These are phyloP conservation scores for Clarias gariepinus DNA, from an alignment of 2,113 vertebrate genomes.

Conservation along the genomic window DNA sequence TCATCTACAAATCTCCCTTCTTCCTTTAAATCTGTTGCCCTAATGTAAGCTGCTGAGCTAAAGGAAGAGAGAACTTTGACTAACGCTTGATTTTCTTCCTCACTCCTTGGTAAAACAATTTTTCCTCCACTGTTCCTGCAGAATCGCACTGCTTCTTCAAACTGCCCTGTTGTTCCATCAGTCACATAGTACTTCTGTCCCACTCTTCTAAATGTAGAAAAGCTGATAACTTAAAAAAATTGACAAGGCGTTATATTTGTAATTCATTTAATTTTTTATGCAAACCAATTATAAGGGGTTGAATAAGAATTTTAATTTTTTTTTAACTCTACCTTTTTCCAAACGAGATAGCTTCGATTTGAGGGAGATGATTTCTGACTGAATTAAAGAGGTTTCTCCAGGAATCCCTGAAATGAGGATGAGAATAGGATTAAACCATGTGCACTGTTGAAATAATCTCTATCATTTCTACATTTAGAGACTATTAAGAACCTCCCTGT, in stretches of 20 bases:
- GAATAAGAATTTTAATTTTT: not conserved
- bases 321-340: constrained; percentile 17
- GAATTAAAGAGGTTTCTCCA: constrained; percentile 5
- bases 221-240: constrained; percentile 21
- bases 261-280: too few relatives aligned
- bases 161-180: not conserved
- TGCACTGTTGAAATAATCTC: too few relatives aligned
- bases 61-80: not conserved
- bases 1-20: constrained; percentile 42
- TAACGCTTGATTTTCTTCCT: constrained; percentile 34
- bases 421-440: too few relatives aligned
- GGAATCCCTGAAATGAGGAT: not conserved
- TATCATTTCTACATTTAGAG: not conserved
- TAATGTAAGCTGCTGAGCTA: constrained; percentile 2
- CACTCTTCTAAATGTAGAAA: constrained; percentile 25
- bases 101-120: constrained; percentile 39
- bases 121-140: constrained; percentile 28
- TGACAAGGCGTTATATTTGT: not conserved
- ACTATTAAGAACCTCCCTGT: too few relatives aligned
- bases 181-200: constrained; percentile 40
- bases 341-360: constrained; percentile 14
- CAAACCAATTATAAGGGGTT: too few relatives aligned
- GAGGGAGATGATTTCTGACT: constrained; percentile 25
- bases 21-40: constrained; percentile 21
- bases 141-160: constrained; percentile 15